Conservation (phyloP, 2,888 invertebrate genomes). For the Teinopalpus imperialis region DNA sequence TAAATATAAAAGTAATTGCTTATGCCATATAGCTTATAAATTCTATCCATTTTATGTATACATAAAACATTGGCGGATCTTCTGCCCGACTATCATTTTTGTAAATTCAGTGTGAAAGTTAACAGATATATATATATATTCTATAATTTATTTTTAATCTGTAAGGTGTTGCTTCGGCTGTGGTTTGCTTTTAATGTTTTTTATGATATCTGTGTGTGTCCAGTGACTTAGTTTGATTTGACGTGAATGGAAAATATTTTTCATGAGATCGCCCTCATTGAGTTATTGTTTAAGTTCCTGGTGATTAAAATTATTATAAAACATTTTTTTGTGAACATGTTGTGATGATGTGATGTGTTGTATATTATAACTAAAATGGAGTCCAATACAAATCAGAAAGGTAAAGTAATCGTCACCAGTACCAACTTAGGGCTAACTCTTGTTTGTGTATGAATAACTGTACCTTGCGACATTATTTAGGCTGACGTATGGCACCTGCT, state of each 20-base stretch:
- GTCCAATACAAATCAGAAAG: slow-evolving; percentile 72
- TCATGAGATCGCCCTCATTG: slow-evolving; percentile 52
- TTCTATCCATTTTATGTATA: too few relatives aligned
- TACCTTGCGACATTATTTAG: slow-evolving; percentile 61
- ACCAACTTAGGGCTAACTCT: slow-evolving; percentile 43
- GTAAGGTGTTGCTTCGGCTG: not conserved
- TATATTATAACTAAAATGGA: slow-evolving; percentile 60
- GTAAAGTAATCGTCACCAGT: slow-evolving; percentile 56
- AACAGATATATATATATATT: too few relatives aligned
- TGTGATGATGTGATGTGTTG: slow-evolving; percentile 71
- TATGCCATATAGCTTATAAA: too few relatives aligned
- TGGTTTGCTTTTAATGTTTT: not conserved
- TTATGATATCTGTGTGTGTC: slow-evolving; percentile 13
- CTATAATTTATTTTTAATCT: slow-evolving; percentile 7
- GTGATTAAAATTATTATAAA: slow-evolving; percentile 22
- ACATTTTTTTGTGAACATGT: slow-evolving; percentile 22
- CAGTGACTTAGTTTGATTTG: slow-evolving; percentile 29
- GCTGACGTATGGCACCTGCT: slow-evolving; percentile 50
- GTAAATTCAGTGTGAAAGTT: too few relatives aligned
- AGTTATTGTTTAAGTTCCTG: slow-evolving; percentile 34
- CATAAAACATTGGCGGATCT: too few relatives aligned
- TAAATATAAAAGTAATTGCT: too few relatives aligned
- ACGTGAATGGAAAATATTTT: slow-evolving; percentile 35
- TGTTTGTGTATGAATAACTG: slow-evolving; percentile 78
- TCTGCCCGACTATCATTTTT: too few relatives aligned